Base-by-base conservation (phyloP, 2,797 vertebrate species). In the Sebastes vulpes region DNA sequence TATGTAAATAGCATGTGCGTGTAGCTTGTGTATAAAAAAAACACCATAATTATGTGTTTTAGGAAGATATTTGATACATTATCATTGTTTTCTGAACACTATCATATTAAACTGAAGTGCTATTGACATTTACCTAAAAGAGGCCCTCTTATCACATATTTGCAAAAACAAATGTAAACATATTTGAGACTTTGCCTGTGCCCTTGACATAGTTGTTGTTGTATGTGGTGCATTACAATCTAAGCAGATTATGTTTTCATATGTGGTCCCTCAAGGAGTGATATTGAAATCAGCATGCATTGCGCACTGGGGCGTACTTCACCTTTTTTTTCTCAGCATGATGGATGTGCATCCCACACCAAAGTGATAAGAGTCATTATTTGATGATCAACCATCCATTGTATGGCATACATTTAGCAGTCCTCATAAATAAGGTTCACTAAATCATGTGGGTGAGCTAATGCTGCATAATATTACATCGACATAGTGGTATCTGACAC, bases 331-430 rank as follows among this genome's bases (percentile, higher is more conserved):
- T 84, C 79, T 61, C 83, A 71, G 66, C 84, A 84, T 95, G 95
- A 95, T 95, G 90, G 93, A 95, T 95, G 93, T 91, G 91, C 72
- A 65, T 89, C 66, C 81, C 46, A 75, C 86, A 75, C 68, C 81
- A 50, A 84, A 89, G 90, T 91, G 95, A 95, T 94, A 93, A 90
- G 87, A 92, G 92, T 93, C 90, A 92, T 95, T 95, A 95, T 93
- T 94, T 94, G 89, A 94, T 95, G 93, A 95, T 94, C 93, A 94
- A 81, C 93, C 92, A 94, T 94, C 91, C 94, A 79, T 91, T 90
- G 84, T 87, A 81, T 65, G 32, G 85, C 82, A 85, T 79, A 83
- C 57, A 93, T 89, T 91, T 85, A 91, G 84, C 65, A 68, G 38
- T 81, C 79, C 76, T 75, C 66, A 82, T 85, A 79, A 92, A 90